These are phyloP conservation scores for Falco cherrug DNA, from an alignment of 2,797 vertebrate genomes.

Conservation along the genomic window DNA sequence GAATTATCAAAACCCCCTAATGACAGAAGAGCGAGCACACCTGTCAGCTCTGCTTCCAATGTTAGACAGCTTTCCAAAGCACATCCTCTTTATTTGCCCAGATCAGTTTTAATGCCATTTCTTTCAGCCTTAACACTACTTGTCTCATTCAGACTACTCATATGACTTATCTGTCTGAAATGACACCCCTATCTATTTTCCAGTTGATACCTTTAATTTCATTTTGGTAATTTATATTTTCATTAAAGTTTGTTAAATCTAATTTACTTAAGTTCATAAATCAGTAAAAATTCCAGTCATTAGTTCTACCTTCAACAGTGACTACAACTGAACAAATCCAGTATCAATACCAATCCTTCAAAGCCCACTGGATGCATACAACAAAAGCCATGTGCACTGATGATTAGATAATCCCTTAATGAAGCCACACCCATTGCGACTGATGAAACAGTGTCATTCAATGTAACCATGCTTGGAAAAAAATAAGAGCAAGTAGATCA, in stretches of 20 bases:
- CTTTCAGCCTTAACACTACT: neutral
- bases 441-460: neutral
- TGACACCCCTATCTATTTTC: neutral
- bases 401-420: neutral
- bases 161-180: neutral
- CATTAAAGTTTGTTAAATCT: neutral
- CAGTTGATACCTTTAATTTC: neutral
- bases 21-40: neutral
- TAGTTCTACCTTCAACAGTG: neutral
- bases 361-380: neutral
- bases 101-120: neutral
- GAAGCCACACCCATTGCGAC: neutral
- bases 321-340: neutral
- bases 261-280: neutral
- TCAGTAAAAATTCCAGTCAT: neutral
- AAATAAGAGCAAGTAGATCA: neutral
- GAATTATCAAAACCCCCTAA: neutral
- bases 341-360: neutral
- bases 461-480: neutral
- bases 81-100: neutral
- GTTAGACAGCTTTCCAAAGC: neutral
- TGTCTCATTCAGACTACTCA: neutral
- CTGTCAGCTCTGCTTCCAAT: neutral
- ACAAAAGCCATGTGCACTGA: neutral
- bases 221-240: neutral